A percentile compares a stretch with the other conserved stretches of the same genome.
Conservation (phyloP, 2,888 invertebrate species). For the Drosophila diplacantha region DNA sequence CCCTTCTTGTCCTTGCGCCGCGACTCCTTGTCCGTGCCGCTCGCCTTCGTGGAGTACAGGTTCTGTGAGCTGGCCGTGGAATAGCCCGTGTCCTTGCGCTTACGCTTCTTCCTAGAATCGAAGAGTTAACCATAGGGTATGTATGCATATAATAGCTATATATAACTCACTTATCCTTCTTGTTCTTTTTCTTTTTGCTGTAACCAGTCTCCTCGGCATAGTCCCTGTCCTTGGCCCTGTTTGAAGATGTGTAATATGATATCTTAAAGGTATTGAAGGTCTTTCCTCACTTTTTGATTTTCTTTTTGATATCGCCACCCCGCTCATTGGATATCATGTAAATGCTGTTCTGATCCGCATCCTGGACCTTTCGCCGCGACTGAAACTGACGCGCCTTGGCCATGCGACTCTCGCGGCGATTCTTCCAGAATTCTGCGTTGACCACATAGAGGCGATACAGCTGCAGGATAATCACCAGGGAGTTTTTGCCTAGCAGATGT, state of each 20-base stretch:
- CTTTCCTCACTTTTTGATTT: conserved; percentile 68
- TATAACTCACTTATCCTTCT: conserved; percentile 73
- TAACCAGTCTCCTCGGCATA: conserved; percentile 71
- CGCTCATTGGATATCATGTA: conserved; percentile 79
- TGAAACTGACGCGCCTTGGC: conserved; percentile 67
- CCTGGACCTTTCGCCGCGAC: conserved; percentile 70
- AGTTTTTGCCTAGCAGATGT: conserved; percentile 80
- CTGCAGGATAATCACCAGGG: conserved; percentile 91
- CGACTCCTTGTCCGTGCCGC: conserved; percentile 60
- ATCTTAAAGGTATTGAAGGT: accelerated
- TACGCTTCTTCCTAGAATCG: conserved; percentile 67
- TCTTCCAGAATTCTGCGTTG: conserved; percentile 82
- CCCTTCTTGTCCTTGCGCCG: conserved; percentile 76
- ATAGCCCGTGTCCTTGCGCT: conserved; percentile 83
- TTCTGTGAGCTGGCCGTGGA: conserved; percentile 84
- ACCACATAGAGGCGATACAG: conserved; percentile 90
- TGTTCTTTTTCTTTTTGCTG: conserved; percentile 69
- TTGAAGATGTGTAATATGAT: not conserved
- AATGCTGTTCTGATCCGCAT: conserved; percentile 78
- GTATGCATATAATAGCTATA: no score
- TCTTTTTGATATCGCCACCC: conserved; percentile 71
- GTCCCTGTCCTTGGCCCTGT: conserved; percentile 71
- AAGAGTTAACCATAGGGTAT: not conserved
- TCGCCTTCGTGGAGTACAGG: conserved; percentile 76
- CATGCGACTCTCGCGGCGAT: conserved; percentile 73